Evolutionary conservation across 2,113 vertebrate genomes (phyloP).

Genomic region (Gallinago undulata): DNA sequence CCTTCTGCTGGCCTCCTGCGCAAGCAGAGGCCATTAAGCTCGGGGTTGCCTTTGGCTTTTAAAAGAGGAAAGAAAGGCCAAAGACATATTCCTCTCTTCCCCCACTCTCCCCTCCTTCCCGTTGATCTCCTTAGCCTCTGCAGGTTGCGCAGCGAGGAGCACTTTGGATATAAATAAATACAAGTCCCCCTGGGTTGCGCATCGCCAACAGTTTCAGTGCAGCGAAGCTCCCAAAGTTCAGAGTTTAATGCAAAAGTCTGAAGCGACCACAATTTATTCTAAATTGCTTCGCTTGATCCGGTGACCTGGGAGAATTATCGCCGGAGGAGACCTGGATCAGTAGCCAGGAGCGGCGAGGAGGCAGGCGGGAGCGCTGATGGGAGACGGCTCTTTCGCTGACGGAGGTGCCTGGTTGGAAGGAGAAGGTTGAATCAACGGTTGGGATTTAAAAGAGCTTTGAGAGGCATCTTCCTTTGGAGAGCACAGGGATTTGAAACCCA

Average conservation of each 20-base stretch:
- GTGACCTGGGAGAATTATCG: slow-evolving; percentile 33
- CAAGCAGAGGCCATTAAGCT: not conserved
- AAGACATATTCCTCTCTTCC: not conserved
- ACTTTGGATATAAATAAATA: slow-evolving; percentile 15
- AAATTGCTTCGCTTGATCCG: slow-evolving; percentile 59
- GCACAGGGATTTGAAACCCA: not conserved
- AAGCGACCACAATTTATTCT: slow-evolving; percentile 30
- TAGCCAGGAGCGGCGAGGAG: not conserved
- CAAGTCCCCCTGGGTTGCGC: not conserved
- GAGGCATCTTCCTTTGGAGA: not conserved
- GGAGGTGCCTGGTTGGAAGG: not conserved
- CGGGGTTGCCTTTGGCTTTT: not conserved
- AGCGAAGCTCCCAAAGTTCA: slow-evolving; percentile 20
- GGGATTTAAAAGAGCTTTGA: not conserved
- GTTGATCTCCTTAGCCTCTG: not conserved
- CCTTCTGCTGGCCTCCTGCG: not conserved
- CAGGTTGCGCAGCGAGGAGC: not conserved
- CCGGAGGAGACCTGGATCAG: not conserved
- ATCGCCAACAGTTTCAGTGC: not conserved
- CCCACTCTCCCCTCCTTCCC: not conserved
- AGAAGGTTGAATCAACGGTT: rapidly evolving
- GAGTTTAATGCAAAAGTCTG: slow-evolving; percentile 58
- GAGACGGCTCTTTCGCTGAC: not conserved
- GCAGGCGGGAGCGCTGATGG: not conserved
- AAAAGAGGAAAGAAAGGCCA: slow-evolving; percentile 8